phyloP scores from a whole-genome alignment of 1,140 invertebrate genomes.

The Kradibia gibbosae region DNA sequence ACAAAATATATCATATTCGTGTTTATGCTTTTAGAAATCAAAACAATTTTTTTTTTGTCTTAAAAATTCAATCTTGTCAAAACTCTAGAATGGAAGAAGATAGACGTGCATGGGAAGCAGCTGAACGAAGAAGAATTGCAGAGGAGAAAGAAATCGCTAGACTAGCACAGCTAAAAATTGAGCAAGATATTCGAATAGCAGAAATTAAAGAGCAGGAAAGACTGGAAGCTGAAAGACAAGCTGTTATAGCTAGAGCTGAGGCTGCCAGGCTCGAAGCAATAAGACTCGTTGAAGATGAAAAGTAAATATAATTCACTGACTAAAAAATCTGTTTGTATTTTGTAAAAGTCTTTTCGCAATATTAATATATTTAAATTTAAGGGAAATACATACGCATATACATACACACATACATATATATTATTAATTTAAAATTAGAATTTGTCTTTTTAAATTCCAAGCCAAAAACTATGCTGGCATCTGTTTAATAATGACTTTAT shows the following conservation, averaged over 20 bases:
- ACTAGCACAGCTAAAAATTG: constrained; percentile 60
- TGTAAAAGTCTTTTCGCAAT: too few species aligned
- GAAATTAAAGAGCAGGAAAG: constrained; percentile 68
- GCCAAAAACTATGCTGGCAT: too few species aligned
- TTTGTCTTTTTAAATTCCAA: too few species aligned
- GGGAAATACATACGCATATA: too few species aligned
- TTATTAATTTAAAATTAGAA: too few species aligned
- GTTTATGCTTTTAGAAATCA: too few species aligned
- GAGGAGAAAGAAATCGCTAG: constrained; percentile 63
- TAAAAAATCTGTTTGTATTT: too few species aligned
- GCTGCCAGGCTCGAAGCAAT: constrained; percentile 59
- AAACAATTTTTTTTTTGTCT: too few species aligned
- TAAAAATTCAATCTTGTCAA: background rate
- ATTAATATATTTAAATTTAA: too few species aligned
- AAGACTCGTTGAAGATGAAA: constrained; percentile 56
- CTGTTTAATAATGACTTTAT: too few species aligned
- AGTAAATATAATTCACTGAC: constrained; percentile 49
- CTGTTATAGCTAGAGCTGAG: constrained; percentile 62
- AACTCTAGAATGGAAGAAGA: constrained; percentile 61
- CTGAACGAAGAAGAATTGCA: constrained; percentile 61
- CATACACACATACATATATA: too few species aligned
- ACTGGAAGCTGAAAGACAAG: constrained; percentile 62
- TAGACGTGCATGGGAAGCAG: constrained; percentile 59
- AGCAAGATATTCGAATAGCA: constrained; percentile 59
- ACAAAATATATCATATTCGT: too few species aligned